A percentile compares a stretch with the other conserved stretches of the same genome.
Evolutionary conservation across 2,113 vertebrate species (phyloP).

Genomic region (Oreochromis spilurus): DNA sequence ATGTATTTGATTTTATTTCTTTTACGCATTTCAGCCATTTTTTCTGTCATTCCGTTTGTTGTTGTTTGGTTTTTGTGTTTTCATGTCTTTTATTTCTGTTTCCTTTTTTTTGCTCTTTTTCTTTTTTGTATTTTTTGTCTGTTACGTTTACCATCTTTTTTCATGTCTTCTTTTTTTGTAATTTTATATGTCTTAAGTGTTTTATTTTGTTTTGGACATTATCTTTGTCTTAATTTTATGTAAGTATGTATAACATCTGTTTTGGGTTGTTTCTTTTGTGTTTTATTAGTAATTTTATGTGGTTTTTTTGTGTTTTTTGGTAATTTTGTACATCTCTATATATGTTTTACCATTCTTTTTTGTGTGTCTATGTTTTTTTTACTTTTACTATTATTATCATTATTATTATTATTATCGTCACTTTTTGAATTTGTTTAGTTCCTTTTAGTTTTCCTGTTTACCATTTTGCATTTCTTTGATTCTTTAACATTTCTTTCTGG

Average conservation of each 20-base stretch:
- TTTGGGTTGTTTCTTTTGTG: background rate
- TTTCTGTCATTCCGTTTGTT: background rate
- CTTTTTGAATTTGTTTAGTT: background rate
- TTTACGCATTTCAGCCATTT: background rate
- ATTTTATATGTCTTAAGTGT: background rate
- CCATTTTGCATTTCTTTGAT: background rate
- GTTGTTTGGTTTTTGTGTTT: background rate
- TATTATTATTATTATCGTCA: too few species aligned
- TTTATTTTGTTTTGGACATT: background rate
- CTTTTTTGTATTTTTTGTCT: background rate
- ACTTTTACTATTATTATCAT: accelerated
- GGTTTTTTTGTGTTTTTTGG: background rate
- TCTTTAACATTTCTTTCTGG: background rate
- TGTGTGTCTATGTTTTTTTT: background rate
- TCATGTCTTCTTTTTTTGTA: background rate
- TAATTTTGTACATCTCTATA: background rate
- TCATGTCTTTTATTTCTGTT: background rate
- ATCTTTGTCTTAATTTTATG: background rate
- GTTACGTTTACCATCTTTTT: background rate
- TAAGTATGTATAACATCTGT: background rate
- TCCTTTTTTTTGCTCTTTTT: background rate
- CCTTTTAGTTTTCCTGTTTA: background rate
- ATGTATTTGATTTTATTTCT: too few species aligned
- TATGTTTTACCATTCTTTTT: background rate
- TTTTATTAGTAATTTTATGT: background rate